These are phyloP conservation scores for Montifringilla adamsi DNA, from an alignment of 2,113 vertebrate species.

Conservation along the genomic window DNA sequence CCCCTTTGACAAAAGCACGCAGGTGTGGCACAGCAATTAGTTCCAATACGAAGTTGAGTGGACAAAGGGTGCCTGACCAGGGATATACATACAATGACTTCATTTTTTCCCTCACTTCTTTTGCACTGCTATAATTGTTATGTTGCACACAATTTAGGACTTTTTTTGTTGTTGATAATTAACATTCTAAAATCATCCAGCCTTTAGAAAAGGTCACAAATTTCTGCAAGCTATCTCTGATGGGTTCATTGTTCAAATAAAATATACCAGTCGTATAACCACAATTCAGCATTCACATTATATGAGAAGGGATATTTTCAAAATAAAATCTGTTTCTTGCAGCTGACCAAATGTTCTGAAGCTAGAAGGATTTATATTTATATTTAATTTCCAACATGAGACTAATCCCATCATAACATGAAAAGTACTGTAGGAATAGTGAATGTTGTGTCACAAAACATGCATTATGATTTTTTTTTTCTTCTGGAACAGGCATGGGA, in stretches of 20 bases:
- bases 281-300: not conserved
- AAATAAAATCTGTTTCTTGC: not conserved
- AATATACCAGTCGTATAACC: not conserved
- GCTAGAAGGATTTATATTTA: not conserved
- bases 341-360: not conserved
- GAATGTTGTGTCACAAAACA: not conserved
- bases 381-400: not conserved
- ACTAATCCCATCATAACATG: not conserved
- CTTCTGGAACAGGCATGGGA: not conserved
- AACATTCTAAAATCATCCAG: not conserved
- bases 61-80: not conserved
- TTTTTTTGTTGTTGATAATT: not conserved
- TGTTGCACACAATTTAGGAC: not conserved
- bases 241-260: not conserved
- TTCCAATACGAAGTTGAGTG: not conserved
- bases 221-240: not conserved
- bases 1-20: not conserved
- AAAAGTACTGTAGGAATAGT: not conserved
- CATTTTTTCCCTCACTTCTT: not conserved
- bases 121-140: not conserved
- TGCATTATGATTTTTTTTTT: not conserved
- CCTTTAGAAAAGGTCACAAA: not conserved
- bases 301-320: not conserved
- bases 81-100: not conserved
- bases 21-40: not conserved